Percentiles rank a stretch among this genome's conserved stretches.
Evolutionary conservation across 2,797 vertebrate species (phyloP).

Genomic region (Craterocephalus amniculus): DNA sequence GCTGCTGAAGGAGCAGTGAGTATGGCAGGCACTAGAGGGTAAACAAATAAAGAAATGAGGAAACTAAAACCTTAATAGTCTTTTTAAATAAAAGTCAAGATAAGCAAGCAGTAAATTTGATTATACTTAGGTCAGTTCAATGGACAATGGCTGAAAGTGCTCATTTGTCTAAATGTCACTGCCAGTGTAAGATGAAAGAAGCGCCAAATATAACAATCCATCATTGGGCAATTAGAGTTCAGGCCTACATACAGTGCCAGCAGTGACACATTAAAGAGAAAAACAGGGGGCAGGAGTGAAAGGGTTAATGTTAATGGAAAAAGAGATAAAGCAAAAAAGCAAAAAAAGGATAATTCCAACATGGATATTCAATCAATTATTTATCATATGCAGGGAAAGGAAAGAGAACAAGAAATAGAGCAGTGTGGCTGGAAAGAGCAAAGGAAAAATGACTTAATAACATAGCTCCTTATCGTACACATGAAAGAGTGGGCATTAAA

Average conservation of each 20-base stretch:
- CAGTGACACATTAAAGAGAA: conserved; percentile 54
- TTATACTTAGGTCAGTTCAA: conserved; percentile 35
- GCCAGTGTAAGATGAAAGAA: conserved; percentile 37
- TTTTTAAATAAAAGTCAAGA: conserved; percentile 16
- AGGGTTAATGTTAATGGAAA: conserved; percentile 47
- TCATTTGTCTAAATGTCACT: conserved; percentile 74
- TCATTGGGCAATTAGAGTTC: conserved; percentile 67
- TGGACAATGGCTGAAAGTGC: conserved; percentile 44
- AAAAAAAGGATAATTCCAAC: conserved; percentile 34
- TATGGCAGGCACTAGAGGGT: conserved; percentile 93
- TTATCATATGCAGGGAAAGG: conserved; percentile 53
- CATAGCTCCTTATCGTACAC: conserved; percentile 34
- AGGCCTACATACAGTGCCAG: conserved; percentile 32
- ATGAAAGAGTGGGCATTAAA: conserved; percentile 3
- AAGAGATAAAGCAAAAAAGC: conserved; percentile 40
- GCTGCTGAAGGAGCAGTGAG: conserved; percentile 95
- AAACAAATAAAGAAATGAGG: not conserved
- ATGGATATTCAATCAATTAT: conserved; percentile 74
- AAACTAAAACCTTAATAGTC: conserved; percentile 13
- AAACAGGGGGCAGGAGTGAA: conserved; percentile 46
- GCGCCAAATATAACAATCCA: conserved; percentile 52
- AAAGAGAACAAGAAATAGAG: conserved; percentile 51
- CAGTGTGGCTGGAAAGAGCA: conserved; percentile 34
- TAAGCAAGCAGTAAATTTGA: conserved; percentile 35
- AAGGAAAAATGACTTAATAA: conserved; percentile 42